Conservation (phyloP, 1,140 invertebrate genomes). For the Cherax destructor region DNA sequence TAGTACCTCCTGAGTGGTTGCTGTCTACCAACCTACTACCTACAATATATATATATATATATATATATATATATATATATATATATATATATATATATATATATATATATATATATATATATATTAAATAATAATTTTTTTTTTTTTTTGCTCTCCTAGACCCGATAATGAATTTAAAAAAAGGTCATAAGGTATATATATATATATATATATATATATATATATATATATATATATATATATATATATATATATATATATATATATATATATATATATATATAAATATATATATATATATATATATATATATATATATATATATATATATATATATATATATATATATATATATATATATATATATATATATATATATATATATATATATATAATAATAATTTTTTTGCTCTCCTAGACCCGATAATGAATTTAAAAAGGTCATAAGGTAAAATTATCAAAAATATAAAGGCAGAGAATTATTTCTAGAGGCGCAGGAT, state of each 20-base stretch:
- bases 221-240: neutral
- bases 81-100: conserved; percentile 5
- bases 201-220: neutral
- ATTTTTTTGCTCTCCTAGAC: neutral
- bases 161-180: neutral
- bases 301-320: too few relatives aligned
- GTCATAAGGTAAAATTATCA: too few relatives aligned
- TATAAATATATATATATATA: too few relatives aligned
- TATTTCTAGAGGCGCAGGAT: too few relatives aligned
- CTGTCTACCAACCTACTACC: too few relatives aligned
- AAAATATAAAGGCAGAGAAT: too few relatives aligned
- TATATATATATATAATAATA: neutral
- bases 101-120: neutral
- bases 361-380: neutral
- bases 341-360: neutral
- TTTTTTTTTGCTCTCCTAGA: neutral
- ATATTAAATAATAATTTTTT: neutral
- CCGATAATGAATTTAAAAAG: neutral
- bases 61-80: too few relatives aligned
- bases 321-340: too few relatives aligned
- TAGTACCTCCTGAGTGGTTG: too few relatives aligned
- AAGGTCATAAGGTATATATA: too few relatives aligned
- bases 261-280: neutral
- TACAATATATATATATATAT: too few relatives aligned
- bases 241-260: neutral